Evolutionary conservation across 2,888 invertebrate genomes (phyloP).

Genomic region (Drosophila nigritarsus): DNA sequence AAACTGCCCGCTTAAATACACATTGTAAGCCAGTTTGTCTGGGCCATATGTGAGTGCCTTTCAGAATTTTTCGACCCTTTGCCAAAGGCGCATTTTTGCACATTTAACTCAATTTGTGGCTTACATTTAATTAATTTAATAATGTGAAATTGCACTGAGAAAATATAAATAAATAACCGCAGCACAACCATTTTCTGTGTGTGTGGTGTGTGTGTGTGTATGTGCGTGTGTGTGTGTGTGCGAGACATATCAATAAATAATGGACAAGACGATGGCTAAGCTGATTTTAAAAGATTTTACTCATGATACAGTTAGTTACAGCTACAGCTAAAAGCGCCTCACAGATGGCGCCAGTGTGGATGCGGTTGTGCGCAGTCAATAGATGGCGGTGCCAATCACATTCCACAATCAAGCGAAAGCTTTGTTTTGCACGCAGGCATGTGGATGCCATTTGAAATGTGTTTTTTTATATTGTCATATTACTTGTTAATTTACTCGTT

Average conservation of each 20-base stretch:
- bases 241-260: slow-evolving; percentile 41
- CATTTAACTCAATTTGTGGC: slow-evolving; percentile 82
- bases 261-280: slow-evolving; percentile 29
- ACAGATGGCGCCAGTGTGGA: slow-evolving; percentile 60
- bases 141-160: slow-evolving; percentile 54
- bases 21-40: slow-evolving; percentile 19
- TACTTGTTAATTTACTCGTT: neutral
- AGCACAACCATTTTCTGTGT: slow-evolving; percentile 37
- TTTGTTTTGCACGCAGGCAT: slow-evolving; percentile 9
- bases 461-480: neutral
- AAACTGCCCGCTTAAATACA: slow-evolving; percentile 31
- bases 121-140: slow-evolving; percentile 81
- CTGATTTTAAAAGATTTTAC: slow-evolving; percentile 13
- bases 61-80: slow-evolving; percentile 29
- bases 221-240: neutral
- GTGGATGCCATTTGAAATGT: slow-evolving; percentile 27
- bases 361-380: neutral
- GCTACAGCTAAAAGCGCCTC: slow-evolving; percentile 23
- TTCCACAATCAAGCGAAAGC: slow-evolving; percentile 63
- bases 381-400: slow-evolving; percentile 57
- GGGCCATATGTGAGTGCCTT: slow-evolving; percentile 45
- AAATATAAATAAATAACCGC: slow-evolving; percentile 41
- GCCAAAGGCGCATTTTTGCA: slow-evolving; percentile 61
- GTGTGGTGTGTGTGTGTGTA: neutral
- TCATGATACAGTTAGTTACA: neutral